Evolutionary conservation across 2,888 invertebrate species (phyloP).

Genomic region (Xylota sylvarum): DNA sequence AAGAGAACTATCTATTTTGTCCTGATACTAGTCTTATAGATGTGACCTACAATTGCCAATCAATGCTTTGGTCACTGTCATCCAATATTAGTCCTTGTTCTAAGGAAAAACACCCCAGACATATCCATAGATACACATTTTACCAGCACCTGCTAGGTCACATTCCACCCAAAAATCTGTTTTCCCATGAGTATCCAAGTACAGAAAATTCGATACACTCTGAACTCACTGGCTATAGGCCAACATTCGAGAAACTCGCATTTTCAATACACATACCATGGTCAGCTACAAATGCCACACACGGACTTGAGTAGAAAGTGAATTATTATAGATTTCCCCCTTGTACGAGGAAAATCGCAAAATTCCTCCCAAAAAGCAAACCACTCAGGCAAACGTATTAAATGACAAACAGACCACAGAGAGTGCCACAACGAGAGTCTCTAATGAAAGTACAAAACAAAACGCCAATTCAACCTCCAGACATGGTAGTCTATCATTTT

Average conservation of each 20-base stretch:
- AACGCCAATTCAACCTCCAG: conserved; percentile 58
- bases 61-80: no score
- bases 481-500: conserved; percentile 59
- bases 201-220: conserved; percentile 35
- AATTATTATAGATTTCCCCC: conserved; percentile 36
- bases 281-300: conserved; percentile 1
- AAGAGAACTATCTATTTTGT: no score
- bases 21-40: no score
- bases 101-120: no score
- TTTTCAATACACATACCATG: conserved; percentile 17
- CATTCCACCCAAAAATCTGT: neutral
- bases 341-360: conserved; percentile 14
- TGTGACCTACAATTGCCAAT: no score
- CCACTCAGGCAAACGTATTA: conserved; percentile 41
- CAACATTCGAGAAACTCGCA: conserved; percentile 33
- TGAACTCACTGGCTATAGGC: conserved; percentile 54
- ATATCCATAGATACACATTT: no score
- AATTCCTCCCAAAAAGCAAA: conserved; percentile 33
- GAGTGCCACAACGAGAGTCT: neutral
- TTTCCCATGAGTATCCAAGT: conserved; percentile 57
- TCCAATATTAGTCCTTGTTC: no score
- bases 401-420: conserved; percentile 52
- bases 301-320: conserved; percentile 58
- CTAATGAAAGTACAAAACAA: neutral
- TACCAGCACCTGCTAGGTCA: neutral